Conservation (phyloP, 2,113 vertebrate species). For the Eulacestoma nigropectus region DNA sequence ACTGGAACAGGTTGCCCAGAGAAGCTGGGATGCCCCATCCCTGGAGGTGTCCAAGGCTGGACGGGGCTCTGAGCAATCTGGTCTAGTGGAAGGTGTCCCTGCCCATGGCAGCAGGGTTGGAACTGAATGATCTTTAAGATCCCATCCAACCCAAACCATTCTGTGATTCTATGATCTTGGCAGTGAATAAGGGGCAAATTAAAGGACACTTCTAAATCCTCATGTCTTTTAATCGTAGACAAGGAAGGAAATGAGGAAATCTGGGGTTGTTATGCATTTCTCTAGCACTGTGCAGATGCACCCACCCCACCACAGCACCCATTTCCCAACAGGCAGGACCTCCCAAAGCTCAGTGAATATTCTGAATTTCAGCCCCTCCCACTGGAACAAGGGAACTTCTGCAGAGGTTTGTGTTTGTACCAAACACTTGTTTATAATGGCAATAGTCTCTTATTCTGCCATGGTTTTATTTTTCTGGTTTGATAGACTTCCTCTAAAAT, state of each 20-base stretch:
- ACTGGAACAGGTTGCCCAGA: accelerated
- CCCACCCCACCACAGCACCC: neutral
- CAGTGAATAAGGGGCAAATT: neutral
- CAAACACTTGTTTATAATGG: neutral
- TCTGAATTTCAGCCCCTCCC: neutral
- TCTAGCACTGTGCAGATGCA: neutral
- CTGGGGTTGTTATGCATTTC: neutral
- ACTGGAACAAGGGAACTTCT: neutral
- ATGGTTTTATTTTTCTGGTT: neutral
- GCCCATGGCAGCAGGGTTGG: accelerated
- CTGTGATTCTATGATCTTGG: neutral
- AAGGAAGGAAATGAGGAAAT: neutral
- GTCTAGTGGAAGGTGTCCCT: neutral
- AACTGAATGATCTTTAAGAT: neutral
- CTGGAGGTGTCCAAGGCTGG: neutral
- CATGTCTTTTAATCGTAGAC: accelerated
- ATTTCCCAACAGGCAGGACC: neutral
- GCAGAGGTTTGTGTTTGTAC: neutral
- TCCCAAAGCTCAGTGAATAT: neutral
- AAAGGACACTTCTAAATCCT: neutral
- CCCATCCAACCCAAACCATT: neutral
- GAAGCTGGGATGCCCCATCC: neutral
- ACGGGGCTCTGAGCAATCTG: neutral
- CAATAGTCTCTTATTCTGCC: neutral
- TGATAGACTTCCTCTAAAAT: neutral